phyloP scores from a whole-genome alignment of 2,113 vertebrate species.

The Etia nguti region DNA sequence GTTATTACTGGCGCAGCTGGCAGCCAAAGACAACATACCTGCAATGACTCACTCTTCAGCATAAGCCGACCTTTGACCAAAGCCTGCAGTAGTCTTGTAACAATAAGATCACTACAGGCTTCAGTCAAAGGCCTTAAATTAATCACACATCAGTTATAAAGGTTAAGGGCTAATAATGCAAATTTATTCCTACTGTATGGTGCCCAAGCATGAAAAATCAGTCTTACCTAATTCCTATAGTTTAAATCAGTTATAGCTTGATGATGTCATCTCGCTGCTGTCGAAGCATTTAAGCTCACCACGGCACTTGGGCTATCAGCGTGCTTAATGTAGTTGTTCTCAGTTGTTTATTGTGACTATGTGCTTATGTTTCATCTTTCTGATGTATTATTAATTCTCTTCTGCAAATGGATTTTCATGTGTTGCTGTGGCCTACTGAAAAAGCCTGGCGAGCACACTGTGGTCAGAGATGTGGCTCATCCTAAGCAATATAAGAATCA shows the following conservation, averaged over 20 bases:
- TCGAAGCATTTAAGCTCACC: not conserved
- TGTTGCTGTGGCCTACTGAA: not conserved
- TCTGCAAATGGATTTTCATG: not conserved
- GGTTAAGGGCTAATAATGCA: rapidly evolving
- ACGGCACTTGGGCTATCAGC: too few relatives aligned
- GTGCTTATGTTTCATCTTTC: not conserved
- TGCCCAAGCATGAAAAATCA: not conserved
- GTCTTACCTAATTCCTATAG: not conserved
- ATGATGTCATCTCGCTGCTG: not conserved
- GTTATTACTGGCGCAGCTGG: not conserved
- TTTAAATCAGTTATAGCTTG: not conserved
- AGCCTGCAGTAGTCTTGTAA: not conserved
- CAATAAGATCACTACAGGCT: not conserved
- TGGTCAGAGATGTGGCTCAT: not conserved
- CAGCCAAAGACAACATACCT: not conserved
- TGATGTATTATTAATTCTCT: not conserved
- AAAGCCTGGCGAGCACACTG: not conserved
- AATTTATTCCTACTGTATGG: not conserved
- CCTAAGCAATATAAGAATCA: not conserved
- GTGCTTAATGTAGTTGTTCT: too few relatives aligned
- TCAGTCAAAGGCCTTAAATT: not conserved
- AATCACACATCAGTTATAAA: not conserved
- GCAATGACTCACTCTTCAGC: not conserved
- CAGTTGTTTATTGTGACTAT: not conserved
- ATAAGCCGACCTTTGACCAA: not conserved